phyloP scores from a whole-genome alignment of 2,113 vertebrate species.

The Ammodytes dubius region DNA sequence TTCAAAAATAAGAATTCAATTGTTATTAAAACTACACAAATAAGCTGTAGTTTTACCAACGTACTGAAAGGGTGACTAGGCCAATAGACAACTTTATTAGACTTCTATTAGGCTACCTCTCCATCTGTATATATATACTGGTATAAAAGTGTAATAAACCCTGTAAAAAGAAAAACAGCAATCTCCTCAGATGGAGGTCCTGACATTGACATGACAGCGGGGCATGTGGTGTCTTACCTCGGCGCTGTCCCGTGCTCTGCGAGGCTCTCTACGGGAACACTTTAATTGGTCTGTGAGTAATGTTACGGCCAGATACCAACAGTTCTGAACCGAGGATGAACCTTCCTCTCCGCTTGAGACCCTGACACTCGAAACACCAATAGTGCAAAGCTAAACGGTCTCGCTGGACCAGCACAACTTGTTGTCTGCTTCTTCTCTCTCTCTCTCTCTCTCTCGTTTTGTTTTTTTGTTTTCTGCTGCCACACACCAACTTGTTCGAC shows the following conservation, averaged over 20 bases:
- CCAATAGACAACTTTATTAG: neutral
- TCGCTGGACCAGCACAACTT: neutral
- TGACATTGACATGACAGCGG: constrained; percentile 21
- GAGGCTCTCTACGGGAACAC: constrained; percentile 18
- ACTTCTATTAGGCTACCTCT: neutral
- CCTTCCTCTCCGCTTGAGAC: neutral
- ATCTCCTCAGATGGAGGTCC: constrained; percentile 3
- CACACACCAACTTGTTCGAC: constrained; percentile 45
- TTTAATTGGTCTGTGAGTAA: neutral
- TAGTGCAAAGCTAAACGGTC: neutral
- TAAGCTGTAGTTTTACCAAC: neutral
- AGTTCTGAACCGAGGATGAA: neutral
- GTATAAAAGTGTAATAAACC: constrained; percentile 40
- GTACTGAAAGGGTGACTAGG: neutral
- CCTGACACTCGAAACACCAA: neutral
- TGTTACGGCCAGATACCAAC: constrained; percentile 1
- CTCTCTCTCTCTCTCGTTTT: no score
- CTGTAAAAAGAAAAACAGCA: neutral
- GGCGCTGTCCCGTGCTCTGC: constrained; percentile 18
- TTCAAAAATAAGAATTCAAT: neutral
- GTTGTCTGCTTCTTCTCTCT: neutral
- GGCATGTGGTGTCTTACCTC: constrained; percentile 55
- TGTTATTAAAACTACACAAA: neutral
- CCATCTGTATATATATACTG: neutral
- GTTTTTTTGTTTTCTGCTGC: constrained; percentile 26